These are phyloP conservation scores for Drosophila lacertosa DNA, from an alignment of 1,140 invertebrate species.

Conservation along the genomic window DNA sequence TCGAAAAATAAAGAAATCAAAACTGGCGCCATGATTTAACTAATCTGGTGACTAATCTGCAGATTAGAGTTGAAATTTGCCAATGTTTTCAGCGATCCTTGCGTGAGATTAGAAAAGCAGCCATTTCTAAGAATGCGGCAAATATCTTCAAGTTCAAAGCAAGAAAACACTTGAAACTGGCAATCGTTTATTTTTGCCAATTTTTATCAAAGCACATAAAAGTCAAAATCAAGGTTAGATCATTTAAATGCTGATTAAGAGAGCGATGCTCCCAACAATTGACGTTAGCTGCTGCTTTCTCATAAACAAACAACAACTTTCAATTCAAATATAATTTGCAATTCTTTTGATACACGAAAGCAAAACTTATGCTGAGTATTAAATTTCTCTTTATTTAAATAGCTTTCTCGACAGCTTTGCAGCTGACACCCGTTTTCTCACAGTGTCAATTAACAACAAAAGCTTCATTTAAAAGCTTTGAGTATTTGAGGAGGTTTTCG, in stretches of 20 bases:
- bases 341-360: too few relatives aligned
- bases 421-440: background rate
- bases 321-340: too few relatives aligned
- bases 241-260: constrained; percentile 11
- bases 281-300: too few relatives aligned
- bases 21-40: background rate
- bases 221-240: background rate
- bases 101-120: constrained; percentile 6
- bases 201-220: constrained; percentile 20
- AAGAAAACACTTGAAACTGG: constrained; percentile 28
- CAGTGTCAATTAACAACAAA: constrained; percentile 10
- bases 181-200: constrained; percentile 22
- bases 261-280: constrained; percentile 23
- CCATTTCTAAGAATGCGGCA: background rate
- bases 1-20: background rate
- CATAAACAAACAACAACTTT: too few relatives aligned
- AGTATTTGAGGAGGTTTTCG: constrained; percentile 16
- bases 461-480: constrained; percentile 1
- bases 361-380: background rate
- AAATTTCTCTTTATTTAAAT: background rate
- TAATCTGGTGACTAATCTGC: background rate
- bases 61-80: constrained; percentile 1
- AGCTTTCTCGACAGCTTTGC: background rate
- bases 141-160: constrained; percentile 25
- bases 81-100: background rate